Conservation (phyloP, 2,888 invertebrate species). For the Chymomyza amoena region DNA sequence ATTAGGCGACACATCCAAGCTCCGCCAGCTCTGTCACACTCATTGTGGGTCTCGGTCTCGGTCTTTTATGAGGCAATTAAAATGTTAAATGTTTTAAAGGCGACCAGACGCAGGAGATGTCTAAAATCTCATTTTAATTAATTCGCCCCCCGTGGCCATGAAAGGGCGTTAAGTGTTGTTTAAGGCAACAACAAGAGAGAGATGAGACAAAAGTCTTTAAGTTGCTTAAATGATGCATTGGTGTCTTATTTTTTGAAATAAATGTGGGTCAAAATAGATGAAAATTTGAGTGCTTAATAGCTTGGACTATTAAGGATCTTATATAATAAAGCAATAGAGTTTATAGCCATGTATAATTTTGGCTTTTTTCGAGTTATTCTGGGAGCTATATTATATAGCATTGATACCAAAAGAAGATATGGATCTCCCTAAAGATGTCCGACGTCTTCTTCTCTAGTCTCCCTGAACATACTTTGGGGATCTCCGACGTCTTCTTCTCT, state of each 20-base stretch:
- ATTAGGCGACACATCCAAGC: background rate
- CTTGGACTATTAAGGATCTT: too few relatives aligned
- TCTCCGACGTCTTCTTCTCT: too few relatives aligned
- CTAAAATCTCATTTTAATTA: constrained; percentile 52
- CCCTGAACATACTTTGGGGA: too few relatives aligned
- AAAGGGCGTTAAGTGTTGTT: constrained; percentile 63
- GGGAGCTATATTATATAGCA: too few relatives aligned
- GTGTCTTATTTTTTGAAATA: background rate
- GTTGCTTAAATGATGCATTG: background rate
- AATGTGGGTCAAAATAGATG: background rate
- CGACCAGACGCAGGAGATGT: constrained; percentile 41
- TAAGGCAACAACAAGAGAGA: constrained; percentile 17
- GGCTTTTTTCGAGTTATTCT: too few relatives aligned
- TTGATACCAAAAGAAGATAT: too few relatives aligned
- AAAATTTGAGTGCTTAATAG: too few relatives aligned
- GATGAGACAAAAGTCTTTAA: background rate
- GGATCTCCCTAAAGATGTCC: too few relatives aligned
- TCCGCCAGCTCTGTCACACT: background rate
- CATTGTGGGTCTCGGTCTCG: background rate
- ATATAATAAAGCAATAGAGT: too few relatives aligned
- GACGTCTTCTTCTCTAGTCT: too few relatives aligned
- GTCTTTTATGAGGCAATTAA: constrained; percentile 62
- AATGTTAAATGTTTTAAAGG: constrained; percentile 64
- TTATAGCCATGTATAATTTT: too few relatives aligned
- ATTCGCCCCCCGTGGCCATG: constrained; percentile 58